Percentiles rank a stretch among this genome's conserved stretches.
Evolutionary conservation across 35 echinoderm and acorn worm genomes (phyloP).

Genomic region (Holothuria glaberrima): DNA sequence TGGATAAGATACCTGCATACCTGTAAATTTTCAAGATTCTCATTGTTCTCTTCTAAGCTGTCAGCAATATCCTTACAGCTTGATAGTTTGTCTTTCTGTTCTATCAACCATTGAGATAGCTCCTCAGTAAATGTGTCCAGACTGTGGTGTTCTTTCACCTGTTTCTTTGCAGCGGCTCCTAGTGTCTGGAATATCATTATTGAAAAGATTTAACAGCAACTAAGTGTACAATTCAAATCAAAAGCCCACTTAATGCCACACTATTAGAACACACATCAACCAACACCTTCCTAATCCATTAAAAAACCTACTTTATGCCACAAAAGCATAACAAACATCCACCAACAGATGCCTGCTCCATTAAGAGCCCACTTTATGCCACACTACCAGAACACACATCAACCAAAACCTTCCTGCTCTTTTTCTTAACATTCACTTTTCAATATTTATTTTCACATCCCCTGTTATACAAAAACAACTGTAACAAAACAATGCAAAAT

Average conservation of each 20-base stretch:
- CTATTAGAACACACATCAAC: background rate
- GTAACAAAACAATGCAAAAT: too few relatives aligned
- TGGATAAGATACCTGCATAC: background rate
- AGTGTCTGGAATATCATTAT: background rate
- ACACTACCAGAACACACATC: too few relatives aligned
- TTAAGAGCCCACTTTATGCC: too few relatives aligned
- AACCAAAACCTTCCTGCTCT: too few relatives aligned
- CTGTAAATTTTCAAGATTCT: slow-evolving; percentile 19
- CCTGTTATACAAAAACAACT: too few relatives aligned
- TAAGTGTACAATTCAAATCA: background rate
- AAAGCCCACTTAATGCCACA: background rate
- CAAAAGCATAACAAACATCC: too few relatives aligned
- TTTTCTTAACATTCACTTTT: too few relatives aligned
- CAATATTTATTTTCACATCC: too few relatives aligned
- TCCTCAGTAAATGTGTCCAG: background rate
- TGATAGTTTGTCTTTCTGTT: background rate
- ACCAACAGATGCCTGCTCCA: too few relatives aligned
- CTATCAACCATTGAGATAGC: slow-evolving; percentile 17
- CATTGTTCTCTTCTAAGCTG: slow-evolving; percentile 3
- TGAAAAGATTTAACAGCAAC: background rate
- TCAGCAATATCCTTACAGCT: background rate
- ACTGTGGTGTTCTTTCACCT: slow-evolving; percentile 9
- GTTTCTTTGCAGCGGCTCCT: background rate
- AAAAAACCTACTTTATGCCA: background rate
- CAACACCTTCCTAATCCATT: background rate